A percentile compares a stretch with the other conserved stretches of the same genome.
Conservation (phyloP, 2,113 vertebrate species). For the Balaeniceps rex region DNA sequence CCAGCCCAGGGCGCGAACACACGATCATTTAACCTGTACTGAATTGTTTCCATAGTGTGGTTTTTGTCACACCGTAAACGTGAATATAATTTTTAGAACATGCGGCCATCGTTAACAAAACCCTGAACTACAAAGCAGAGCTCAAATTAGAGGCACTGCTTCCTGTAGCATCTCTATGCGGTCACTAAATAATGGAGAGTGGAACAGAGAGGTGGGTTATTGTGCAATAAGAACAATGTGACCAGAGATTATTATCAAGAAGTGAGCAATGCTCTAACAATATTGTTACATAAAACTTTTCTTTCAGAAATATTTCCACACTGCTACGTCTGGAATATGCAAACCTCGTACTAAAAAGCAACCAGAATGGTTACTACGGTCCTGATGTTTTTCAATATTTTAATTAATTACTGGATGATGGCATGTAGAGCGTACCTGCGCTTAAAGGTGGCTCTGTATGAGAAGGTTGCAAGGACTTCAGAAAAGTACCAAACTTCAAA, state of each 20-base stretch:
- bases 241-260: slow-evolving; percentile 69
- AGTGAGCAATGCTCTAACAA: slow-evolving; percentile 27
- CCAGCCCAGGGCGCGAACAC: not conserved
- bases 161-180: slow-evolving; percentile 76
- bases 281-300: not conserved
- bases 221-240: slow-evolving; percentile 49
- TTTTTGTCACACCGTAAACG: slow-evolving; percentile 7
- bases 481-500: not conserved
- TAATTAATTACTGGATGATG: not conserved
- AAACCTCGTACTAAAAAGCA: not conserved
- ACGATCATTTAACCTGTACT: not conserved
- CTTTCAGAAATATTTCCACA: not conserved
- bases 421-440: accelerated
- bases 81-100: slow-evolving; percentile 12
- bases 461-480: not conserved
- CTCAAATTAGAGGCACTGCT: slow-evolving; percentile 69
- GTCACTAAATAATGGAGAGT: slow-evolving; percentile 67
- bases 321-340: not conserved
- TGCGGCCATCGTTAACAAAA: slow-evolving; percentile 22
- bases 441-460: not conserved
- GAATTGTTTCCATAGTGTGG: slow-evolving; percentile 59
- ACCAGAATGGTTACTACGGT: not conserved
- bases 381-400: not conserved
- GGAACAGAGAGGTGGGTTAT: slow-evolving; percentile 45
- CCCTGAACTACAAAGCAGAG: slow-evolving; percentile 49